Evolutionary conservation across 2,113 vertebrate genomes (phyloP), one percentile per base, ranked within the genome.

Genomic region (Xenopus laevis): DNA sequence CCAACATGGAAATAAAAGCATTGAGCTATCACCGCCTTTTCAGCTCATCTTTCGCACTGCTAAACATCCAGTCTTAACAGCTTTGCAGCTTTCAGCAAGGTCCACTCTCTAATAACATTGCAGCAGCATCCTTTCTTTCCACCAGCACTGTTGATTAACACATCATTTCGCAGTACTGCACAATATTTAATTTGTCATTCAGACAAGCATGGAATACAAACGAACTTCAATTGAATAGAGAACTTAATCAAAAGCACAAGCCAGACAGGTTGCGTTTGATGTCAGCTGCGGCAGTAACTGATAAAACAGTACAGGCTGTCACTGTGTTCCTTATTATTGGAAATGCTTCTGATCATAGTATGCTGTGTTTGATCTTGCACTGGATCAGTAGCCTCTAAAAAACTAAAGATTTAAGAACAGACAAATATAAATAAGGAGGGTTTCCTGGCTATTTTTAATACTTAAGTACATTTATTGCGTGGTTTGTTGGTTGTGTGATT

Each of bases 311-410:
- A 84, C 82, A 81, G 78, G 81, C 81, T 83, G 83, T 80, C 83
- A 78, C 16, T 45, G 65, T 84, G 82, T 86, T 83, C 85, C 82
- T 85, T 81, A 80, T 79, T 84, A 79, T 71, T 78, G 82, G 82
- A 79, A 80, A 83, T 80, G 83, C 87, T 80, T 87, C 79, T 84
- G 88, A 86, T 79, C 84, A 86, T 81, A 81, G 79, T 81, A 85
- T 78, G 82, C 82, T 79, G 84, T 85, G 86, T 91, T 92, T 92
- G 89, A 93, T 92, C 90, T 93, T 89, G 89, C 87, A 91, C 86
- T 91, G 91, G 88, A 84, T 87, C 87, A 88, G 85, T 85, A 85
- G 83, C 78, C 80, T 40, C 33, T 79, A 67, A 74, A 84, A 79
- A 80, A 63, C 65, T 79, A 74, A 27, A 40, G 13, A 40, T 64